Evolutionary conservation across 92 coral and sea anemone genomes (phyloP).

Genomic region (Zoanthus sansibaricus): DNA sequence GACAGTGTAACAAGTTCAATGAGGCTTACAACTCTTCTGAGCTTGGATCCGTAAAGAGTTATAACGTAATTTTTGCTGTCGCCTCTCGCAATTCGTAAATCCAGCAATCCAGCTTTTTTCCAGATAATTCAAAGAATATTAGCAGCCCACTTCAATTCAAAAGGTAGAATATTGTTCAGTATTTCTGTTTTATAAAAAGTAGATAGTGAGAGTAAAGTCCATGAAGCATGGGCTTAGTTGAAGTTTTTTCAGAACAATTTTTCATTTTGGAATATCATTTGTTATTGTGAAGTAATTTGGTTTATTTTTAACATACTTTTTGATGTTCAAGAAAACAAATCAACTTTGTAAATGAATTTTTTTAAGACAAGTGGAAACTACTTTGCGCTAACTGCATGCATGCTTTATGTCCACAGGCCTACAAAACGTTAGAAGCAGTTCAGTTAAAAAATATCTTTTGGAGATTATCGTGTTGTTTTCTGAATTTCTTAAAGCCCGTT

Average conservation of each 20-base stretch:
- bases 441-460: too few relatives aligned
- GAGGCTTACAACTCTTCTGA: background rate
- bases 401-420: too few relatives aligned
- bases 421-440: too few relatives aligned
- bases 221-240: background rate
- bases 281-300: too few relatives aligned
- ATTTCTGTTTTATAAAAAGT: background rate
- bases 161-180: background rate
- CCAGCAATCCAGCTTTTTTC: background rate
- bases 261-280: background rate
- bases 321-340: too few relatives aligned
- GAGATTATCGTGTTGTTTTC: too few relatives aligned
- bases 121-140: background rate
- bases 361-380: too few relatives aligned
- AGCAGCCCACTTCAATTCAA: background rate
- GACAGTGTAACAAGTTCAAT: background rate
- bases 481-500: too few relatives aligned
- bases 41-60: background rate
- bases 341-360: too few relatives aligned
- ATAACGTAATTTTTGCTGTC: background rate
- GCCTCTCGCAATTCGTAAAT: constrained; percentile 8
- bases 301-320: too few relatives aligned
- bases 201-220: background rate
- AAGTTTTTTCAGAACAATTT: background rate
- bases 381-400: too few relatives aligned